Base-by-base conservation (phyloP, 2,797 vertebrate genomes). In the Champsocephalus gunnari region DNA sequence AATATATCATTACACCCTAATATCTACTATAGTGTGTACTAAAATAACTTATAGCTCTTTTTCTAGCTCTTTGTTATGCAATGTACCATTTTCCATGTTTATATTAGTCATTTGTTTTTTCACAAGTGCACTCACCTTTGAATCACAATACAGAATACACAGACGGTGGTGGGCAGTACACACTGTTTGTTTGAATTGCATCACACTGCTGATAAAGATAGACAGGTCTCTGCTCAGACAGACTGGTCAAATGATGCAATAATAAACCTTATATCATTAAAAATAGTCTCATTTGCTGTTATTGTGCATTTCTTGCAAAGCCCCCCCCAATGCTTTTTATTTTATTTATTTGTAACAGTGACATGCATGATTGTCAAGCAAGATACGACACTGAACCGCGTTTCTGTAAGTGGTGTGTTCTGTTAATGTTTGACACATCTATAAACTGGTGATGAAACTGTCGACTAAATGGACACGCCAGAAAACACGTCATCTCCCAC, bases 351-450 rank as follows among this genome's bases (percentile, higher is more conserved):
- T 4, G 3, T 10, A 43, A 3, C 9, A 44, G 32, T 45, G 21
- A 14, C 9, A 21, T 5, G 13, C 56, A 16, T 9, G 4, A 60
- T 3, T 6, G 7, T 21, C 8, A 48, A 0, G 10, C 10, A 64
- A 0, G 19, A 53, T 21, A 11, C 34, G 34, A 24, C 6, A 32
- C 21, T 62, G 16, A 10, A 28, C 11, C 24, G 17, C 0, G n/a
- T 69, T 7, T 1, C 13, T 3, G 24, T 16, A 10, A 12, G 6
- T 1, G 62, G 28, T 19, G 3, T 14, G 48, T 38, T 38, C 58
- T 59, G 86, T 89, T 75, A 87, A 84, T 87, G 73, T 80, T 90
- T 81, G 14, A 82, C 88, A 70, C 5, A n/a, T 54, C 56, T 77
- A 28, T 34, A 63, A 81, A 71, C 17, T 44, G 28, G 58, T 28